phyloP scores from a whole-genome alignment of 2,797 vertebrate species.

The Arrhamphus sclerolepis region DNA sequence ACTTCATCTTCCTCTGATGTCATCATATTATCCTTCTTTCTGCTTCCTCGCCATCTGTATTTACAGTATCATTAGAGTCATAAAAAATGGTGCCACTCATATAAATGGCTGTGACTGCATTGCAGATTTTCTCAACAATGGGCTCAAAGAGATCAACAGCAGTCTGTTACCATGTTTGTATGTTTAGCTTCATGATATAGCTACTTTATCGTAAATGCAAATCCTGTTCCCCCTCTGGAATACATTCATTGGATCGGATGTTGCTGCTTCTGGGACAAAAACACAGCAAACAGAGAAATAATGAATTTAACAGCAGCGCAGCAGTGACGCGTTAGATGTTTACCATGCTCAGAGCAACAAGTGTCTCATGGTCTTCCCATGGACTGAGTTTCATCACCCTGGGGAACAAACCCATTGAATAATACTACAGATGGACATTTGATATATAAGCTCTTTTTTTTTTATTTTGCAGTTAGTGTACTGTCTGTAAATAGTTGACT shows the following conservation, averaged over 20 bases:
- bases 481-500: neutral
- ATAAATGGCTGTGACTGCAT: neutral
- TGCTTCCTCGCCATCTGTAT: neutral
- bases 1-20: constrained; percentile 1
- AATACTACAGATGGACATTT: constrained; percentile 18
- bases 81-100: neutral
- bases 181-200: constrained; percentile 22
- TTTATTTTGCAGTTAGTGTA: neutral
- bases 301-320: constrained; percentile 58
- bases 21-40: neutral
- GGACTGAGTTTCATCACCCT: constrained; percentile 52
- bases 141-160: neutral
- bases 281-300: constrained; percentile 37
- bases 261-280: constrained; percentile 1
- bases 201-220: constrained; percentile 8
- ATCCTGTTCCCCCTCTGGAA: neutral
- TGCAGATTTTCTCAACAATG: neutral
- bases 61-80: constrained; percentile 1
- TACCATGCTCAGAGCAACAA: constrained; percentile 50
- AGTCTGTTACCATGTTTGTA: constrained; percentile 36
- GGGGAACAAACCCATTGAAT: constrained; percentile 38
- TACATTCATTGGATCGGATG: constrained; percentile 28
- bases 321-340: constrained; percentile 57
- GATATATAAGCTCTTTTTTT: neutral
- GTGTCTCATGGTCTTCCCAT: constrained; percentile 66